These are phyloP conservation scores for Sphecodes monilicornis DNA, from an alignment of 2,888 invertebrate genomes.

Conservation along the genomic window DNA sequence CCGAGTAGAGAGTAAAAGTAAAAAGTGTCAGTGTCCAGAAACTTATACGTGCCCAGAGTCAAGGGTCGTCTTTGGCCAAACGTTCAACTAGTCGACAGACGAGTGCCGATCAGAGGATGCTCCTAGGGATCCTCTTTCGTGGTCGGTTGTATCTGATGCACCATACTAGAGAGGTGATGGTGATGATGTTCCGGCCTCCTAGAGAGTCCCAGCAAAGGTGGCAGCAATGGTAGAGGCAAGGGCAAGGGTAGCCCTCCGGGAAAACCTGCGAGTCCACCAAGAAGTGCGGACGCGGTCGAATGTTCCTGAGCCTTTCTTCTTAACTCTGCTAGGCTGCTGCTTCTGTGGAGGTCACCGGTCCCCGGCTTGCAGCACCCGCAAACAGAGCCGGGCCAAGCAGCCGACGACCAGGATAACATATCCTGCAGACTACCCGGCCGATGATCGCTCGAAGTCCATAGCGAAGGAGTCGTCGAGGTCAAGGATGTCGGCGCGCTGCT, in stretches of 20 bases:
- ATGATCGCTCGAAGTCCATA: conserved; percentile 85
- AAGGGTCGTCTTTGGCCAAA: conserved; percentile 29
- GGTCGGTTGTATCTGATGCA: conserved; percentile 81
- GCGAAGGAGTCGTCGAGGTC: conserved; percentile 81
- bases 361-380: conserved; percentile 75
- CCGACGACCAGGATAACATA: conserved; percentile 82
- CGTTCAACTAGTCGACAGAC: conserved; percentile 20
- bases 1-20: background rate
- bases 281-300: conserved; percentile 89
- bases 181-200: conserved; percentile 84
- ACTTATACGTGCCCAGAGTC: conserved; percentile 46
- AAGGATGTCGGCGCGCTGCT: conserved; percentile 82
- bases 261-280: conserved; percentile 80
- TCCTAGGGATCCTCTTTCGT: conserved; percentile 82
- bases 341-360: conserved; percentile 83
- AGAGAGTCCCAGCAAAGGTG: conserved; percentile 85
- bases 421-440: conserved; percentile 81
- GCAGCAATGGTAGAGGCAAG: conserved; percentile 85
- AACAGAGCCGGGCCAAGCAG: conserved; percentile 79
- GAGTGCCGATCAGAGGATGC: conserved; percentile 17
- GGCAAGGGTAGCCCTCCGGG: conserved; percentile 81
- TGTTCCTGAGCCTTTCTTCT: conserved; percentile 97
- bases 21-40: conserved; percentile 26
- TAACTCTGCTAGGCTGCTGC: conserved; percentile 95
- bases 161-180: conserved; percentile 82